Evolutionary conservation across 2,113 vertebrate genomes (phyloP).

Genomic region (Puffinus mauretanicus): DNA sequence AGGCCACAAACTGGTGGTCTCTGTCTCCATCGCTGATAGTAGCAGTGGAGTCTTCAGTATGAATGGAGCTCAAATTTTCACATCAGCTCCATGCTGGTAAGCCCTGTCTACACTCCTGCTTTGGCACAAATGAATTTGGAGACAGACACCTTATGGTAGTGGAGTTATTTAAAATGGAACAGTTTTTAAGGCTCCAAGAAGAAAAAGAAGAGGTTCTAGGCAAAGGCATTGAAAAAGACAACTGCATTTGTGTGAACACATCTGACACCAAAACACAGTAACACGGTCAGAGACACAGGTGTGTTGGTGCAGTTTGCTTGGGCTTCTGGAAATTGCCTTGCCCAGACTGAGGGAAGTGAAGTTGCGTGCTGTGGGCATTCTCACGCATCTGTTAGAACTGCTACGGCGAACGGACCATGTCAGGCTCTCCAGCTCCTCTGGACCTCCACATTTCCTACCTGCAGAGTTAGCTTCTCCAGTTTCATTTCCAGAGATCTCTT

Average conservation of each 20-base stretch:
- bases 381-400: background rate
- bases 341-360: background rate
- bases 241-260: background rate
- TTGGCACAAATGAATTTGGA: background rate
- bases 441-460: constrained; percentile 71
- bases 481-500: constrained; percentile 85
- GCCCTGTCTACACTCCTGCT: background rate
- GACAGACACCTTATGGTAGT: background rate
- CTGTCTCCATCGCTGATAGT: fast-evolving
- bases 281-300: fast-evolving
- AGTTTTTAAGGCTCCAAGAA: background rate
- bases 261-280: background rate
- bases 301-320: background rate
- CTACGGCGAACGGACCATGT: fast-evolving
- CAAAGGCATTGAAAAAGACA: background rate
- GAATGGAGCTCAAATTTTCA: fast-evolving
- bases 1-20: background rate
- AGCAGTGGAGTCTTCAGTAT: background rate
- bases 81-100: fast-evolving
- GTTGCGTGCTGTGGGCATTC: fast-evolving
- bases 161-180: background rate
- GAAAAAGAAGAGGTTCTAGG: background rate
- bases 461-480: constrained; percentile 85
- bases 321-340: background rate
- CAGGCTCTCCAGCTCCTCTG: background rate